phyloP scores from a whole-genome alignment of 2,113 vertebrate species.

The Grammomys dolichurus region DNA sequence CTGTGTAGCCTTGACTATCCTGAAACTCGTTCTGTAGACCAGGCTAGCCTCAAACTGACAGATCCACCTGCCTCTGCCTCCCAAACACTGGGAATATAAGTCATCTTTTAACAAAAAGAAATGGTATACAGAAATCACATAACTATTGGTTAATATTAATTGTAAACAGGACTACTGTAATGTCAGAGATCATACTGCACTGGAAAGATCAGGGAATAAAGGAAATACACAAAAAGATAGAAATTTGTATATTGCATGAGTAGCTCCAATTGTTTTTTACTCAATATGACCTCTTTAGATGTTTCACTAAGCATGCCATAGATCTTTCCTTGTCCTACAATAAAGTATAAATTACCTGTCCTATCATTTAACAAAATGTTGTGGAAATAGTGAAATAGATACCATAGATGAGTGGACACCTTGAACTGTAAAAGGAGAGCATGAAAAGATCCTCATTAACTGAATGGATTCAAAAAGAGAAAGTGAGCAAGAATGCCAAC shows the following conservation, averaged over 20 bases:
- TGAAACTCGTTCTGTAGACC: not conserved
- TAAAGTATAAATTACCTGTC: constrained; percentile 42
- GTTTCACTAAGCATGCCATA: not conserved
- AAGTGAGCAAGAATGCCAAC: constrained; percentile 46
- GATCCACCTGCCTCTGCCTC: not conserved
- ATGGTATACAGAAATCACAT: constrained; percentile 29
- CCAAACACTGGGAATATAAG: not conserved
- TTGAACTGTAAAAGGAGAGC: constrained; percentile 44
- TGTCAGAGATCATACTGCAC: constrained; percentile 7
- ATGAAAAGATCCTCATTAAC: constrained; percentile 55
- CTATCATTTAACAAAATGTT: constrained; percentile 36
- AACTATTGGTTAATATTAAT: constrained; percentile 48
- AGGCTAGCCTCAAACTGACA: not conserved
- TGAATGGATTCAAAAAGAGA: constrained; percentile 55
- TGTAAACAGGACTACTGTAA: not conserved
- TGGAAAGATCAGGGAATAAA: constrained; percentile 9
- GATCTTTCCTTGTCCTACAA: constrained; percentile 29
- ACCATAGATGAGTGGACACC: constrained; percentile 44
- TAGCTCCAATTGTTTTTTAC: constrained; percentile 18
- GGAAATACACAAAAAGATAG: constrained; percentile 19
- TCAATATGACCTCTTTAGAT: not conserved
- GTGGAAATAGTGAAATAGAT: constrained; percentile 24
- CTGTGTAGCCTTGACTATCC: not conserved
- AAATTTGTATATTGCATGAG: not conserved
- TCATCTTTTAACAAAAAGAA: not conserved